A percentile compares a stretch with the other conserved stretches of the same genome.
Evolutionary conservation across 2,888 invertebrate species (phyloP).

Genomic region (Aelia acuminata): DNA sequence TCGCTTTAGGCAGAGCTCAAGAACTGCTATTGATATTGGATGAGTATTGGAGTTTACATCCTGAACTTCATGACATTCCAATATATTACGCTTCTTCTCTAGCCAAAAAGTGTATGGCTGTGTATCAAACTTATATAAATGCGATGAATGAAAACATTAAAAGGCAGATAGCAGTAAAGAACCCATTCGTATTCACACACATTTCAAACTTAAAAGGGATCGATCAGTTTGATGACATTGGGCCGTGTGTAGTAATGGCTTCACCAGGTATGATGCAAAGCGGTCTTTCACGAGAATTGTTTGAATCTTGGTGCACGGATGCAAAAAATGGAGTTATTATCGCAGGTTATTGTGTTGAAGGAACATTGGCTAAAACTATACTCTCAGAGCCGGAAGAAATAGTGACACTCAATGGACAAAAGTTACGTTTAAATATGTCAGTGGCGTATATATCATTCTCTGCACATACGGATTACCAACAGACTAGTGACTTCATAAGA

Average conservation of each 20-base stretch:
- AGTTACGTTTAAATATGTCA: conserved; percentile 95
- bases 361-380: conserved; percentile 92
- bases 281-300: conserved; percentile 95
- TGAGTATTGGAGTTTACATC: conserved; percentile 98
- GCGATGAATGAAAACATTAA: conserved; percentile 99
- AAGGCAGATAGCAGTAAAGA: conserved; percentile 96
- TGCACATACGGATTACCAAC: conserved; percentile 98
- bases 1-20: conserved; percentile 97
- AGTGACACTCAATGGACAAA: conserved; percentile 94
- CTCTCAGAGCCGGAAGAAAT: conserved; percentile 98
- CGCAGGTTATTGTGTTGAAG: conserved; percentile 92
- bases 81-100: conserved; percentile 99
- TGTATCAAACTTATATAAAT: conserved; percentile 99
- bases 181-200: conserved; percentile 98
- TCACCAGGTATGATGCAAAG: conserved; percentile 99
- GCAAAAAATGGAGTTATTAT: conserved; percentile 98
- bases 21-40: conserved; percentile 94
- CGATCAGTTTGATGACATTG: conserved; percentile 99
- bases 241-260: conserved; percentile 99
- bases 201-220: conserved; percentile 97
- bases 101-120: conserved; percentile 99
- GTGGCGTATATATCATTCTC: conserved; percentile 99
- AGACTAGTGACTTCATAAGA: conserved; percentile 97
- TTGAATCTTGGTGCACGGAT: conserved; percentile 99
- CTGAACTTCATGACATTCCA: conserved; percentile 97